Conservation (phyloP, 1,140 invertebrate genomes). For the Mycetomoellerius zeteki region DNA sequence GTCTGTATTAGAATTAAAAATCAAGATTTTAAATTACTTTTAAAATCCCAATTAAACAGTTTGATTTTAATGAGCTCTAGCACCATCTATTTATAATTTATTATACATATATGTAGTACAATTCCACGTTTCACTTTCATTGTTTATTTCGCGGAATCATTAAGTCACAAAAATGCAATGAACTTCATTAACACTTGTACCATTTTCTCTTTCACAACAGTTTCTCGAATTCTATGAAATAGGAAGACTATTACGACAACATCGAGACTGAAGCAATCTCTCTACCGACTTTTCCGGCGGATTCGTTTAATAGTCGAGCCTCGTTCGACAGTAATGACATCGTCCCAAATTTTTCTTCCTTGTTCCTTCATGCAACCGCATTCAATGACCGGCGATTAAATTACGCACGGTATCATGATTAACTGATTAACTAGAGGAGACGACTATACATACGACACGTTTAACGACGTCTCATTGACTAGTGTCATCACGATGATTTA, state of each 20-base stretch:
- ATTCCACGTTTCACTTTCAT: neutral
- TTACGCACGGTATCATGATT: constrained; percentile 35
- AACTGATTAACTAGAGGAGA: constrained; percentile 39
- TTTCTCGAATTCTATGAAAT: constrained; percentile 10
- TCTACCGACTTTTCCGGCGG: neutral
- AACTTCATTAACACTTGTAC: neutral
- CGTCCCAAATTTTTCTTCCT: constrained; percentile 35
- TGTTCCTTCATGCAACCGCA: constrained; percentile 3
- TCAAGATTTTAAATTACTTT: neutral
- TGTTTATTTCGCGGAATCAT: neutral
- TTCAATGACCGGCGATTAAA: constrained; percentile 40
- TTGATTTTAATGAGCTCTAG: neutral
- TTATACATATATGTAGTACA: too few species aligned
- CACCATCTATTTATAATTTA: neutral
- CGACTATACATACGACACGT: constrained; percentile 17
- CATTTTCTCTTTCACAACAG: constrained; percentile 14
- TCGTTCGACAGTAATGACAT: constrained; percentile 45
- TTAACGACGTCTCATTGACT: constrained; percentile 51
- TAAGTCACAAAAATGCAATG: neutral
- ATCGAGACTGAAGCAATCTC: neutral
- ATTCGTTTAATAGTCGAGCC: constrained; percentile 25
- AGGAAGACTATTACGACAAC: neutral
- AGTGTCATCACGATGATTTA: constrained; percentile 54
- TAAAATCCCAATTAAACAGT: neutral
- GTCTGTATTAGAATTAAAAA: neutral